Conservation (phyloP, 92 coral and sea anemone genomes). For the Heteractis magnifica region DNA sequence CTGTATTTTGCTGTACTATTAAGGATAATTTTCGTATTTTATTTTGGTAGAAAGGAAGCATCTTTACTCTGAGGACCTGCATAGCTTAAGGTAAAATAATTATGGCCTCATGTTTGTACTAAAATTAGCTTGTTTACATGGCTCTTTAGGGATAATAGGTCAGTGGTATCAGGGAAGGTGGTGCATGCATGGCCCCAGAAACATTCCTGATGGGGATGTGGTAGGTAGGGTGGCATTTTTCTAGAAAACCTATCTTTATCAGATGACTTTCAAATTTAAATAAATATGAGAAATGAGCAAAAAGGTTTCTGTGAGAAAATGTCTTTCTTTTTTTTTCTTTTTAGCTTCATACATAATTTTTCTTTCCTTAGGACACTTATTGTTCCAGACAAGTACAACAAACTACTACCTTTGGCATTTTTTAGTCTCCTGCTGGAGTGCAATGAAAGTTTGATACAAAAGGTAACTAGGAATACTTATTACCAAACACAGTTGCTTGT, state of each 20-base stretch:
- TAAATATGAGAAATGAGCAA: neutral
- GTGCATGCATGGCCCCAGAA: too few relatives aligned
- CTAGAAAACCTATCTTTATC: too few relatives aligned
- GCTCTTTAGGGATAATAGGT: too few relatives aligned
- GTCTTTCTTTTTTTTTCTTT: neutral
- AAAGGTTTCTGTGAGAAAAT: neutral
- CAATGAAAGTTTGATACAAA: neutral
- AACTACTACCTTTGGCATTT: constrained; percentile 22
- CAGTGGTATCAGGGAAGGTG: neutral
- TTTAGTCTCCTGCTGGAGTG: constrained; percentile 24
- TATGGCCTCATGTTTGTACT: neutral
- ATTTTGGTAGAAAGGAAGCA: constrained; percentile 28
- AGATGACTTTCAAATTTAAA: too few relatives aligned
- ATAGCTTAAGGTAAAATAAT: constrained; percentile 15
- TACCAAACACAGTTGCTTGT: neutral
- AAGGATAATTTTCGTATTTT: neutral
- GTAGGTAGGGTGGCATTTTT: too few relatives aligned
- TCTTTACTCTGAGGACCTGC: constrained; percentile 28
- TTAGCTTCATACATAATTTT: neutral
- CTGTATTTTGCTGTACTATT: neutral
- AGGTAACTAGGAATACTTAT: neutral
- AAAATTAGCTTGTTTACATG: neutral
- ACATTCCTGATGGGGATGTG: too few relatives aligned
- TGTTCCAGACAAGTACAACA: constrained; percentile 2
- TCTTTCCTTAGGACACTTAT: constrained; percentile 5